Conservation (phyloP, 2,113 vertebrate genomes). For the Rhabdomys dilectus region DNA sequence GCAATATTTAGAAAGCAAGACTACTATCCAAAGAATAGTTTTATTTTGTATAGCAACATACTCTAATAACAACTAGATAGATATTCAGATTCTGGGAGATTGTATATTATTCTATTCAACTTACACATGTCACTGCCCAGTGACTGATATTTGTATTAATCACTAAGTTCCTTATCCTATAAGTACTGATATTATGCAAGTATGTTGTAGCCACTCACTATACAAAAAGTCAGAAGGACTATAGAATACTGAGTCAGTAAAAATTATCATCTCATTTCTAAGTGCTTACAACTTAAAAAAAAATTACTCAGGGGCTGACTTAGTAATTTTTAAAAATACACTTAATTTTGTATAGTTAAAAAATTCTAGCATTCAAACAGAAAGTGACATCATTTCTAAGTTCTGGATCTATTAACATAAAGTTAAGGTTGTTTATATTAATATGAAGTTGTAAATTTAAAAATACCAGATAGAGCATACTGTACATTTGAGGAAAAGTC, state of each 20-base stretch:
- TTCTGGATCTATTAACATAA: constrained; percentile 29
- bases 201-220: not conserved
- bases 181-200: not conserved
- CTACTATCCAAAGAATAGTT: constrained; percentile 40
- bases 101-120: constrained; percentile 12
- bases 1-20: not conserved
- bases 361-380: not conserved
- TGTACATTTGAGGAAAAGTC: not conserved
- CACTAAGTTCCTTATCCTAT: constrained; percentile 16
- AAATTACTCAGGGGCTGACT: constrained; percentile 38
- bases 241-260: not conserved
- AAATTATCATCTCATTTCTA: constrained; percentile 18
- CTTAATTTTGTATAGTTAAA: not conserved
- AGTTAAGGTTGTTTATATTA: constrained; percentile 46
- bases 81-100: constrained; percentile 32
- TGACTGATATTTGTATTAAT: constrained; percentile 27
- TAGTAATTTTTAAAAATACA: not conserved
- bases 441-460: constrained; percentile 51
- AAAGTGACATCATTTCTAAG: constrained; percentile 33
- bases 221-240: constrained; percentile 38
- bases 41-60: constrained; percentile 23
- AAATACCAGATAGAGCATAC: constrained; percentile 26
- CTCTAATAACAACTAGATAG: constrained; percentile 58
- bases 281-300: constrained; percentile 17
- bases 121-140: not conserved